These are phyloP conservation scores for Cynaeus angustus DNA, from an alignment of 2,888 invertebrate species.

Conservation along the genomic window DNA sequence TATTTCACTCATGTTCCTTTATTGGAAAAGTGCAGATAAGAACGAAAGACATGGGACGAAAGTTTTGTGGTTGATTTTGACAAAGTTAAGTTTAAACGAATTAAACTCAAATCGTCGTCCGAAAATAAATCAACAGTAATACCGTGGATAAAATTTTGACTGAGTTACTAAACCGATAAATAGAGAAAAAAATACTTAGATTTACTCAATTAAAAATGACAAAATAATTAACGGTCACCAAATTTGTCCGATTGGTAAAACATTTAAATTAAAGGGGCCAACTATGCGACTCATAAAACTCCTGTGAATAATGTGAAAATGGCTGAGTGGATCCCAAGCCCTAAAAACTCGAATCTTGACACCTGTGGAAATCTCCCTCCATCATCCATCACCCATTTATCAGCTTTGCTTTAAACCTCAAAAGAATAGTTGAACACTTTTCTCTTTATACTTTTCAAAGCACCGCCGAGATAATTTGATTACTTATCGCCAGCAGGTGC, in stretches of 20 bases:
- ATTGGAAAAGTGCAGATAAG: neutral
- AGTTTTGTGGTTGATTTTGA: neutral
- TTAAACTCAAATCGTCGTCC: neutral
- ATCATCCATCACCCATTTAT: slow-evolving; percentile 27
- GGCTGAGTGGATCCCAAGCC: no score
- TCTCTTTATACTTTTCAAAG: no score
- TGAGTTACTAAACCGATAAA: no score
- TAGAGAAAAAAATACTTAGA: no score
- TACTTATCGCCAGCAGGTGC: slow-evolving; percentile 10
- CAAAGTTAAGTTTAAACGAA: neutral
- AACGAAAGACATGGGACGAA: neutral
- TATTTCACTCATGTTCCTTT: slow-evolving; percentile 1
- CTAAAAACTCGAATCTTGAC: slow-evolving; percentile 1
- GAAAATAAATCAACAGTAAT: neutral
- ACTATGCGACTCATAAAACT: no score
- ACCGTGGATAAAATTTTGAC: no score
- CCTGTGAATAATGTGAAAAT: no score
- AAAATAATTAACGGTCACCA: no score
- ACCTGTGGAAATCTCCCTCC: slow-evolving; percentile 20
- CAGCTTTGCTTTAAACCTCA: slow-evolving; percentile 25
- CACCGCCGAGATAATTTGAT: slow-evolving; percentile 25
- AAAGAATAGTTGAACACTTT: slow-evolving; percentile 21
- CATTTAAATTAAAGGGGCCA: no score
- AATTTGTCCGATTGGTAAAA: no score
- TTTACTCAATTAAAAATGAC: no score